Percentiles rank a stretch among this genome's conserved stretches.
phyloP scores from a whole-genome alignment of 2,797 vertebrate genomes.

The Sebastes matsubarae region DNA sequence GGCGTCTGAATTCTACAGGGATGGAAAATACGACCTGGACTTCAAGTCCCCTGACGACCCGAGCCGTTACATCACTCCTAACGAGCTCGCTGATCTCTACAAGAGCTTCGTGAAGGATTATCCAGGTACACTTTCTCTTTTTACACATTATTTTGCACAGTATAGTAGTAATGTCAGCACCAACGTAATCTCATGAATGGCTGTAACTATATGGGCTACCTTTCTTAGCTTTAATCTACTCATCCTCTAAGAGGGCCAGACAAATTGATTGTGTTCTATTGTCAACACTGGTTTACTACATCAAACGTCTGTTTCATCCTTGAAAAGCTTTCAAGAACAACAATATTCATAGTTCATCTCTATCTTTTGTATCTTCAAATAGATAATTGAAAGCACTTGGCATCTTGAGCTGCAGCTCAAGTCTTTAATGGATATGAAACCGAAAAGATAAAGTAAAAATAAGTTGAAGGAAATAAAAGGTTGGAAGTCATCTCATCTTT shows the following conservation, averaged over 20 bases:
- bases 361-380: not conserved
- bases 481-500: not conserved
- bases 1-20: constrained; percentile 92
- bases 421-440: not conserved
- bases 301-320: not conserved
- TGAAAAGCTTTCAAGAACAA: not conserved
- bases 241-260: not conserved
- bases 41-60: constrained; percentile 96
- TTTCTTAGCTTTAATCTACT: not conserved
- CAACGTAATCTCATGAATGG: not conserved
- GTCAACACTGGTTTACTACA: not conserved
- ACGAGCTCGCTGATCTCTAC: constrained; percentile 92
- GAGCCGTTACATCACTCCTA: constrained; percentile 88
- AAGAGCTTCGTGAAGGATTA: constrained; percentile 92
- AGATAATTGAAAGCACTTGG: not conserved
- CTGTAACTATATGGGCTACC: no score
- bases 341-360: not conserved
- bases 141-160: not conserved
- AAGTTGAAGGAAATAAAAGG: not conserved
- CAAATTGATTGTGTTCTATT: not conserved
- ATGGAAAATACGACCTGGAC: constrained; percentile 95
- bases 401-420: not conserved
- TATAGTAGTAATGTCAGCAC: not conserved
- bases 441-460: not conserved
- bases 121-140: constrained; percentile 80